Conservation (phyloP, 2,888 invertebrate species). For the Pandemis heparana region DNA sequence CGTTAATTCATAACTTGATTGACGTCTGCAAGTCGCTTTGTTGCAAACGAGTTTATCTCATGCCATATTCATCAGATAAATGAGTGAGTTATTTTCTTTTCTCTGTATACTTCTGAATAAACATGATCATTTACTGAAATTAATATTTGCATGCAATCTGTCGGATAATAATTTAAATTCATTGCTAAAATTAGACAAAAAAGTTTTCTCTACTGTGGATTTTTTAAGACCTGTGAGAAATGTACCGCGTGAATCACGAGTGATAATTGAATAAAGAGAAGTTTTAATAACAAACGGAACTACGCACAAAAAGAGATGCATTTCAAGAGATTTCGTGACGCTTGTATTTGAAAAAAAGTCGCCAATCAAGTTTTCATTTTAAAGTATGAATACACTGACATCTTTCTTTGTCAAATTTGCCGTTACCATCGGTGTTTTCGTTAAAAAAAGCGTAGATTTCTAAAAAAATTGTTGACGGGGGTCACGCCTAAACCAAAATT, state of each 20-base stretch:
- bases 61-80: conserved; percentile 62
- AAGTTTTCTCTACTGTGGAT: conserved; percentile 5
- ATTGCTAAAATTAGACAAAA: conserved; percentile 17
- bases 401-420: conserved; percentile 72
- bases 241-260: conserved; percentile 59
- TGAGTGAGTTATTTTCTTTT: conserved; percentile 46
- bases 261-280: conserved; percentile 62
- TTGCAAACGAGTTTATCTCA: conserved; percentile 67
- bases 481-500: conserved; percentile 83
- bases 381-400: conserved; percentile 76
- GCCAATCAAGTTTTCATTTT: conserved; percentile 84
- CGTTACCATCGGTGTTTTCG: conserved; percentile 70
- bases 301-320: conserved; percentile 66
- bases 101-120: conserved; percentile 43
- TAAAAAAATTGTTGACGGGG: conserved; percentile 82
- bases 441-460: conserved; percentile 77
- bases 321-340: conserved; percentile 73
- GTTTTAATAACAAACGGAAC: conserved; percentile 60
- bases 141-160: conserved; percentile 41
- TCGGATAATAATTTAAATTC: conserved; percentile 19
- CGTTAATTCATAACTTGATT: conserved; percentile 73
- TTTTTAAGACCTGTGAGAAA: conserved; percentile 72
- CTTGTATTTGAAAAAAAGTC: conserved; percentile 68
- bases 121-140: conserved; percentile 34
- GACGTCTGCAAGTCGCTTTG: conserved; percentile 64